Evolutionary conservation across 2,797 vertebrate species (phyloP), one percentile per base, ranked within the genome.

Genomic region (Lutjanus campechanus): DNA sequence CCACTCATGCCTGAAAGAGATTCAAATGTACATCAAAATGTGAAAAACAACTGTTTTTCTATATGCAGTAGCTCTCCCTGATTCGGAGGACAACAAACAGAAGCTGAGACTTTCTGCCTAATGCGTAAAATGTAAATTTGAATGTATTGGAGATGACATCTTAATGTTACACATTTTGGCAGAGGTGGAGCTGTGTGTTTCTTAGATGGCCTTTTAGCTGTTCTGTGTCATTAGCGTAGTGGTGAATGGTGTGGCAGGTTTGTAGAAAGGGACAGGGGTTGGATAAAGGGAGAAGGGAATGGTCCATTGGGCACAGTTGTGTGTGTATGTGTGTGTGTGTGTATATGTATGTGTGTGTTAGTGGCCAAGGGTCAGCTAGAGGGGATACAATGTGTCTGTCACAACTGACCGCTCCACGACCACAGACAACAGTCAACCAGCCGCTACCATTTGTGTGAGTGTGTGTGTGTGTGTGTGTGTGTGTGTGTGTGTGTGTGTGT

Each of bases 301-400:
- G 89, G 81, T 83, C 85, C 89, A 90, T 76, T 92, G 86, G 74
- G 53, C 56, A 44, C 67, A 81, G 63, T 73, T 74, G 44, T 49
- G n/a, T 77, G 67, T 53, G 13, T 73, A 7, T 50, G 3, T 78
- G 22, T 69, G n/a, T 77, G 47, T 77, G 22, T 73, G 41, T 76
- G 61, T 36, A 15, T 40, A 5, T 49, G 25, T 53, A 1, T 66
- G 63, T 69, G 69, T 50, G 61, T 71, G 65, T 67, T 82, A 66
- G 82, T 81, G 49, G 70, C 84, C 44, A 87, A 87, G 85, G 95
- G 95, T 96, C 95, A 95, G 69, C 81, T 67, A 88, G 89, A 95
- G 95, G 93, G 91, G 85, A 94, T 80, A 78, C 90, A 15, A 93
- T 94, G 90, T 89, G 87, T 93, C 90, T 91, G 91, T 95, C 82